Evolutionary conservation across 1,140 invertebrate genomes (phyloP).

Genomic region (Drosophila aff.): DNA sequence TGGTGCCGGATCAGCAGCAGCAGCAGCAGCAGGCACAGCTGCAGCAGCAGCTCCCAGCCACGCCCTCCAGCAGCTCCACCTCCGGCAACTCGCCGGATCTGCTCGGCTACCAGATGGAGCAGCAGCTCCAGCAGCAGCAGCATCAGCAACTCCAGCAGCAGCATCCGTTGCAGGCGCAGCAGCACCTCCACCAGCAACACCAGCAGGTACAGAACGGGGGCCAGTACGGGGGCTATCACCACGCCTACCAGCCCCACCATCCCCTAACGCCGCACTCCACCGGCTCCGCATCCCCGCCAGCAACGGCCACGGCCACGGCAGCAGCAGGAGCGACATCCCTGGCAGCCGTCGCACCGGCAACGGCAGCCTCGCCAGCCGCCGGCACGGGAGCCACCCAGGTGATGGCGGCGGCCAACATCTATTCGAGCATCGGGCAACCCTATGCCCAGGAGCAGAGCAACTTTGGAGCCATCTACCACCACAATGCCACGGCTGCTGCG

Average conservation of each 20-base stretch:
- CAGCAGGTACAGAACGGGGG: conserved; percentile 31
- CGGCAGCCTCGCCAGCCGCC: conserved; percentile 2
- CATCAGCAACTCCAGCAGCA: conserved; percentile 38
- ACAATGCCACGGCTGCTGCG: conserved; percentile 65
- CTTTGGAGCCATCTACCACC: conserved; percentile 86
- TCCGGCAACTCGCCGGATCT: conserved; percentile 77
- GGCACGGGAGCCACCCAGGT: conserved; percentile 45
- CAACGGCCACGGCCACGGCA: conserved; percentile 6
- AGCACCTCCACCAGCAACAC: conserved; percentile 57
- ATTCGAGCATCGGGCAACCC: conserved; percentile 83
- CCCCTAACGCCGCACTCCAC: conserved; percentile 63
- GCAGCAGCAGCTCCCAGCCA: conserved; percentile 60
- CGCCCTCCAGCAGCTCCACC: conserved; percentile 67
- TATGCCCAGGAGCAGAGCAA: conserved; percentile 86
- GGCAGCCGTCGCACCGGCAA: neutral
- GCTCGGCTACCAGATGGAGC: conserved; percentile 63
- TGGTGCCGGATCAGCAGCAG: conserved; percentile 59
- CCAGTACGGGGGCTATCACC: conserved; percentile 54
- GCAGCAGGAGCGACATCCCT: neutral
- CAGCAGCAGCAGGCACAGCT: conserved; percentile 42
- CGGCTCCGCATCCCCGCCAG: conserved; percentile 57
- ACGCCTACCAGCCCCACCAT: conserved; percentile 58
- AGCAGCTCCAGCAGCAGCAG: conserved; percentile 60
- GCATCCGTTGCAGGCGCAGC: conserved; percentile 33
- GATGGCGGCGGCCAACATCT: conserved; percentile 73